Conservation (phyloP, 2,888 invertebrate genomes). For the Hipparchia sbordonii region DNA sequence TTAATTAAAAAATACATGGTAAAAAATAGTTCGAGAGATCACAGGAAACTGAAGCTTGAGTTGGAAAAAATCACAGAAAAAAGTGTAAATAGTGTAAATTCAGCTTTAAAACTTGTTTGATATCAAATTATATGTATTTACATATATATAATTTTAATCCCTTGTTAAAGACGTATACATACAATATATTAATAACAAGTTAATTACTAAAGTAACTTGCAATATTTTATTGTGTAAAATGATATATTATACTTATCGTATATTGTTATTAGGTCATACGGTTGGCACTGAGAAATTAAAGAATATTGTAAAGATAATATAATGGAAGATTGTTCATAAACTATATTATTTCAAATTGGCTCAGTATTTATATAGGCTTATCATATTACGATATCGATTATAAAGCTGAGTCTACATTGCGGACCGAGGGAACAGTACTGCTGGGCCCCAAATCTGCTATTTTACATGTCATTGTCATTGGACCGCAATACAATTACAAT, state of each 20-base stretch:
- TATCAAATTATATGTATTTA: background rate
- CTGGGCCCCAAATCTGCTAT: too few species aligned
- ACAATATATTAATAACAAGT: background rate
- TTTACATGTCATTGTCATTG: too few species aligned
- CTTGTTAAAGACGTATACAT: background rate
- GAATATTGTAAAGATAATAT: background rate
- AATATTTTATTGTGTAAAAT: background rate
- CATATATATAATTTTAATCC: background rate
- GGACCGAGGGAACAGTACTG: too few species aligned
- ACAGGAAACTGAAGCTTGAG: conserved; percentile 70
- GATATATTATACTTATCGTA: background rate
- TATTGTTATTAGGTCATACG: background rate
- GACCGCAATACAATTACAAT: too few species aligned
- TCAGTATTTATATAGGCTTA: conserved; percentile 5
- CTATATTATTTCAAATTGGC: conserved; percentile 4
- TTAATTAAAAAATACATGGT: background rate
- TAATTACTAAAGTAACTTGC: background rate
- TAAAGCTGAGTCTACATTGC: too few species aligned
- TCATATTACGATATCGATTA: too few species aligned
- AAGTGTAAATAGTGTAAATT: background rate
- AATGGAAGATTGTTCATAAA: conserved; percentile 28
- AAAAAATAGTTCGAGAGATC: conserved; percentile 56
- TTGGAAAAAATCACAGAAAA: conserved; percentile 61
- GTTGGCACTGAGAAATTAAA: conserved; percentile 30
- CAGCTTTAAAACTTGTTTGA: background rate